Conservation (phyloP, 2,113 vertebrate genomes). For the Lethenteron reissneri region DNA sequence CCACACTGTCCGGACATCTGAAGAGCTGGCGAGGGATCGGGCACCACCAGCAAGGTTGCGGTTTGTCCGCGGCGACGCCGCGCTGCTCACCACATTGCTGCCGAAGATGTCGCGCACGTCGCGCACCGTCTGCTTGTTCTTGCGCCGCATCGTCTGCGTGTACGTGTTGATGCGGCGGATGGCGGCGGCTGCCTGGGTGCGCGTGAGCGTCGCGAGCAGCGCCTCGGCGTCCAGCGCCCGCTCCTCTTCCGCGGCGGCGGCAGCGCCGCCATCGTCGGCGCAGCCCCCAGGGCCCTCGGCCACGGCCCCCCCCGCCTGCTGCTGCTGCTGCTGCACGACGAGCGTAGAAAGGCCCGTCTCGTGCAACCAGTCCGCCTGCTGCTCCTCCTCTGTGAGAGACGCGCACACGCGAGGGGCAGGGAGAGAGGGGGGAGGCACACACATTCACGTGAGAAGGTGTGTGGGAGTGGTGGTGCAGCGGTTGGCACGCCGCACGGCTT, state of each 20-base stretch:
- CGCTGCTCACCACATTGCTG: slow-evolving; percentile 12
- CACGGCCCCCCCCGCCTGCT: slow-evolving; percentile 25
- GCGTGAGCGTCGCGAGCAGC: slow-evolving; percentile 60
- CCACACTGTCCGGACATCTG: too few relatives aligned
- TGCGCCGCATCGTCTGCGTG: slow-evolving; percentile 55
- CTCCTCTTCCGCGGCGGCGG: not conserved
- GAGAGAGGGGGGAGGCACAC: not conserved
- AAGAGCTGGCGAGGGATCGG: too few relatives aligned
- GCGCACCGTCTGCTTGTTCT: slow-evolving; percentile 42
- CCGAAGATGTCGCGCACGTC: slow-evolving; percentile 71
- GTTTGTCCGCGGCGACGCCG: too few relatives aligned
- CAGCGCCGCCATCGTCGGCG: too few relatives aligned
- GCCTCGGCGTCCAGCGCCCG: slow-evolving; percentile 37
- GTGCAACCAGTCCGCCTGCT: slow-evolving; percentile 81
- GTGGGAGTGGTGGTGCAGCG: not conserved
- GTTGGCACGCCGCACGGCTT: too few relatives aligned
- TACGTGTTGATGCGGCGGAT: slow-evolving; percentile 66
- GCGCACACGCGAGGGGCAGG: slow-evolving; percentile 7
- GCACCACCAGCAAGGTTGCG: too few relatives aligned
- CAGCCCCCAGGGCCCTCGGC: slow-evolving; percentile 13
- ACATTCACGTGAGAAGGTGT: not conserved
- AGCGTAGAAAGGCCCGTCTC: slow-evolving; percentile 68
- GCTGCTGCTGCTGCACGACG: slow-evolving; percentile 18
- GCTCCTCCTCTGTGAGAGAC: slow-evolving; percentile 45
- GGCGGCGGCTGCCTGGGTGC: slow-evolving; percentile 58